These are phyloP conservation scores for Esox niger DNA, from an alignment of 2,113 vertebrate species.

Conservation along the genomic window DNA sequence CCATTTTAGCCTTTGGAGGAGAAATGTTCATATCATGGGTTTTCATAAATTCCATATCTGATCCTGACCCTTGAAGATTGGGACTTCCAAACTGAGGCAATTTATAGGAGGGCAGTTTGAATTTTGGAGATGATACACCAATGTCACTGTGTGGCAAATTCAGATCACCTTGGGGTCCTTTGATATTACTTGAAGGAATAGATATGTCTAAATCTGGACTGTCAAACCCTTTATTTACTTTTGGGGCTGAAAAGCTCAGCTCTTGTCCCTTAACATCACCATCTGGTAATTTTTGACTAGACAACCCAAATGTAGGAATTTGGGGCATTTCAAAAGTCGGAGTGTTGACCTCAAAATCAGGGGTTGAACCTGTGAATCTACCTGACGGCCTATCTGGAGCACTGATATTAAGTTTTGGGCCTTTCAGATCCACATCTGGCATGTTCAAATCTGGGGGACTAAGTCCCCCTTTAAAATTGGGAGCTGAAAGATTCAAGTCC, in stretches of 20 bases:
- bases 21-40: constrained; percentile 26
- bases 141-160: constrained; percentile 3
- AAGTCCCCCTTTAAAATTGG: not conserved
- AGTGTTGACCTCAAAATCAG: constrained; percentile 23
- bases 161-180: constrained; percentile 33
- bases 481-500: constrained; percentile 3
- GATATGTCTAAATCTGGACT: constrained; percentile 36
- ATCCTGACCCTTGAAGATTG: constrained; percentile 15
- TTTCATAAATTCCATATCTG: constrained; percentile 47
- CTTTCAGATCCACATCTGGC: constrained; percentile 15
- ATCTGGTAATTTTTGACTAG: constrained; percentile 47
- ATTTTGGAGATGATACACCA: constrained; percentile 14
- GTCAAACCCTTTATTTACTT: constrained; percentile 10
- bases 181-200: constrained; percentile 31
- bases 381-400: constrained; percentile 40
- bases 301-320: constrained; percentile 42
- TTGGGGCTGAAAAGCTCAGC: constrained; percentile 14
- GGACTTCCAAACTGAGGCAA: constrained; percentile 30
- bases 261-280: constrained; percentile 35
- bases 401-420: constrained; percentile 25
- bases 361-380: constrained; percentile 44
- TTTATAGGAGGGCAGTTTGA: constrained; percentile 13
- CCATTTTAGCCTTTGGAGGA: constrained; percentile 39
- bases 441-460: not conserved
- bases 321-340: constrained; percentile 30